Conservation (phyloP, 2,797 vertebrate genomes). For the Neopelma chrysocephalum region DNA sequence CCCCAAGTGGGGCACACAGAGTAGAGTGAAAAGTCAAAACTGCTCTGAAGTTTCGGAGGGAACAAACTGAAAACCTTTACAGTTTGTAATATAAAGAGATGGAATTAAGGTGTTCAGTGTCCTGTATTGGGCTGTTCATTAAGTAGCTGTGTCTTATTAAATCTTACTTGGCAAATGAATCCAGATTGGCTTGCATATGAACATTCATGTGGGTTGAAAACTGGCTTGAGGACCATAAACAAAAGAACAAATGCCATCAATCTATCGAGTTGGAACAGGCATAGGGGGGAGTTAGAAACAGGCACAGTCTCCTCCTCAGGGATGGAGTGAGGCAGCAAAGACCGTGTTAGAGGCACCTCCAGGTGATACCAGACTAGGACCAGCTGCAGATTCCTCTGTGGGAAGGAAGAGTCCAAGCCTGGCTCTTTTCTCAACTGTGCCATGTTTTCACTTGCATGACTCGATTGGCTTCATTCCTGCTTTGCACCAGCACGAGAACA, state of each 20-base stretch:
- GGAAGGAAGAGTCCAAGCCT: constrained; percentile 30
- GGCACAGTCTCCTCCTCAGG: background rate
- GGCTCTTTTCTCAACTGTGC: background rate
- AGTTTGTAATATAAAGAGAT: background rate
- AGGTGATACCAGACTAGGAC: background rate
- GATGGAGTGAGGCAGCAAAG: background rate
- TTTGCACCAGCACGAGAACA: background rate
- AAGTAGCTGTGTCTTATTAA: constrained; percentile 2
- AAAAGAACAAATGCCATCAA: constrained; percentile 54
- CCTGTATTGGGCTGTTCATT: background rate
- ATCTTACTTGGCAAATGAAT: constrained; percentile 26
- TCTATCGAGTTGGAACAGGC: constrained; percentile 64
- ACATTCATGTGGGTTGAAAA: constrained; percentile 53
- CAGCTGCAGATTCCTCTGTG: constrained; percentile 47
- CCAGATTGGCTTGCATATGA: constrained; percentile 8
- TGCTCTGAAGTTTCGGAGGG: background rate
- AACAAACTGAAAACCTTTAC: background rate
- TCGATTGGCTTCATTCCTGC: background rate
- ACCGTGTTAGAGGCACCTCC: background rate
- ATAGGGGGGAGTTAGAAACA: background rate
- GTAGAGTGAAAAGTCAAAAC: background rate
- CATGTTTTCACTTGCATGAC: constrained; percentile 16
- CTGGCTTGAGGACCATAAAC: constrained; percentile 64
- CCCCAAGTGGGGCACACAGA: background rate
- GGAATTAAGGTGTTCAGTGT: background rate